Percentiles rank a stretch among this genome's conserved stretches.
These are phyloP conservation scores for Trichogramma pretiosum DNA, from an alignment of 1,140 invertebrate genomes.

Conservation along the genomic window DNA sequence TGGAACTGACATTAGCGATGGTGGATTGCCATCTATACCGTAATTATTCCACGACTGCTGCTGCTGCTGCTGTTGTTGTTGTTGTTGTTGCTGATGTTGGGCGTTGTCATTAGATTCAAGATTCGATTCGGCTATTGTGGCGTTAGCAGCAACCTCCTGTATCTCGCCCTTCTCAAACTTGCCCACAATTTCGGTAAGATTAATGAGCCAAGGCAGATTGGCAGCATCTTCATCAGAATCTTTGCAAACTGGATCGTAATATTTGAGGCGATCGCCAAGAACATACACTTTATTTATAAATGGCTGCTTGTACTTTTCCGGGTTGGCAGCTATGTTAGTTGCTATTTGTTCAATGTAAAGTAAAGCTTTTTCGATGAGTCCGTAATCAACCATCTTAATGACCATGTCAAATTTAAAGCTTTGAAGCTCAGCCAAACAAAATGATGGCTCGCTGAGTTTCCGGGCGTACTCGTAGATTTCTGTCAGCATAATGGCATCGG, in stretches of 20 bases:
- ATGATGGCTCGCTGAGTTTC: constrained; percentile 70
- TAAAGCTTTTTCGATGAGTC: constrained; percentile 66
- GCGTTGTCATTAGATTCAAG: constrained; percentile 2
- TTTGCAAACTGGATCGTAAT: constrained; percentile 63
- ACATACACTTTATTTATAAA: constrained; percentile 59
- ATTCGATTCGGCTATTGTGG: neutral
- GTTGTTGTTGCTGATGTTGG: too few relatives aligned
- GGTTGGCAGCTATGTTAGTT: constrained; percentile 52
- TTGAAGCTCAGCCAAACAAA: constrained; percentile 58
- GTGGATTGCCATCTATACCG: constrained; percentile 21
- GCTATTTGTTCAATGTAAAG: constrained; percentile 76
- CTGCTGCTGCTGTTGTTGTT: constrained; percentile 16
- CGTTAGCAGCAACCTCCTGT: constrained; percentile 20
- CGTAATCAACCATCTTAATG: constrained; percentile 67
- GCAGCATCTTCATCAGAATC: constrained; percentile 38
- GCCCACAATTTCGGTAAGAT: constrained; percentile 32
- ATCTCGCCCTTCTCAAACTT: constrained; percentile 35
- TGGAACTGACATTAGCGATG: constrained; percentile 30
- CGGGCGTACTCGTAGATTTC: constrained; percentile 92
- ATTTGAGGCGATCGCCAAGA: constrained; percentile 66
- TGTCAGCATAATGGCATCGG: constrained; percentile 83
- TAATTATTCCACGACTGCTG: constrained; percentile 31
- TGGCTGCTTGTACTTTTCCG: constrained; percentile 46
- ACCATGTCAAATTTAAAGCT: constrained; percentile 68
- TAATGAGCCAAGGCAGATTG: constrained; percentile 37